phyloP scores from a whole-genome alignment of 2,888 invertebrate genomes.

The Conomelus anceps region DNA sequence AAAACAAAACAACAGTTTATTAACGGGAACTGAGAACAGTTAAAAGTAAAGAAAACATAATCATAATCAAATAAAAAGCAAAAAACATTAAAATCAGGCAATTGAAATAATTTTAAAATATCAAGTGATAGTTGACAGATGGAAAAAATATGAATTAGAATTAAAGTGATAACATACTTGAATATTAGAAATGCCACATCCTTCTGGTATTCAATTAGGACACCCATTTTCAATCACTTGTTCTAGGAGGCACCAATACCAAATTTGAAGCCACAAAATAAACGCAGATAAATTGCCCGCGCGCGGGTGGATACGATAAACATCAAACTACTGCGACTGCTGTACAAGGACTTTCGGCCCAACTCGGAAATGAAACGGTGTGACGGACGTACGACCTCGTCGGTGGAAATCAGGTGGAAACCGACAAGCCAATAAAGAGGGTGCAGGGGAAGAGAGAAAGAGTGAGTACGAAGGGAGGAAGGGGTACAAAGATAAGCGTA shows the following conservation, averaged over 20 bases:
- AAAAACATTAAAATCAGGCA: too few species aligned
- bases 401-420: not conserved
- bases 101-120: too few species aligned
- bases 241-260: too few species aligned
- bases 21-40: too few species aligned
- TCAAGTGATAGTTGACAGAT: too few species aligned
- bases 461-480: not conserved
- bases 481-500: not conserved
- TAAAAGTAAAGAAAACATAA: too few species aligned
- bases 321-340: not conserved
- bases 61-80: too few species aligned
- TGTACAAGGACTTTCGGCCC: not conserved
- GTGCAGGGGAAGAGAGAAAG: not conserved
- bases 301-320: not conserved
- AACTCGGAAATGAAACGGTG: not conserved
- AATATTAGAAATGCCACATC: not conserved
- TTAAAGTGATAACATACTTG: not conserved
- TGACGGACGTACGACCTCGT: not conserved
- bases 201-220: not conserved
- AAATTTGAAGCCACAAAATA: not conserved
- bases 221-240: not conserved
- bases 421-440: too few species aligned
- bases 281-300: not conserved
- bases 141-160: too few species aligned
- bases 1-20: too few species aligned